Base-by-base conservation (phyloP, 2,888 invertebrate species). In the Andricus curvator region DNA sequence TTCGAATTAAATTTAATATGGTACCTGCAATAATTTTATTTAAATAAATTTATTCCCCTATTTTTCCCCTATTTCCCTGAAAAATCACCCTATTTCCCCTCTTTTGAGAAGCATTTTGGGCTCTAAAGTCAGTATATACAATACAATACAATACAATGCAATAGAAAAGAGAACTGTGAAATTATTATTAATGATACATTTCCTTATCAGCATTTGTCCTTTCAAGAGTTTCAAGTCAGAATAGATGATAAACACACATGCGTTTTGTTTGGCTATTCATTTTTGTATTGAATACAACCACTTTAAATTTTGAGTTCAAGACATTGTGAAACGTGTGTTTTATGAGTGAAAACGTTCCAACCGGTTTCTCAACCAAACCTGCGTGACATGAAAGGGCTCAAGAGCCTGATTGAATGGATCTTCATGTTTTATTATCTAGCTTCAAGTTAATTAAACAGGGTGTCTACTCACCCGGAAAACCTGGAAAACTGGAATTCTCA, bases 291-390 rank as follows among this genome's bases (percentile, higher is more conserved):
- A 51, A 56, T 74, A 70, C 48, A 48, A 20, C 56, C 51, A 74
- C 51, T 56, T 74, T 74, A 8, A 74, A 56, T 74, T 74, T 74
- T 74, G 29, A 20, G 33, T 74, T 74, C 56, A 51, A 56, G 74
- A 33, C 51, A 74, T 74, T 74, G 51, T 51, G 70, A 51, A 70
- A 70, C 56, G 74, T 56, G 4, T 70, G 29, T 51, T 56, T 74
- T 74, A 74, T 74, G 56, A 51, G 56, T 56, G 56, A 74, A 70
- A 74, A 74, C 56, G 51, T 74, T 33, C 51, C 48, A 74, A 74
- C 74, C 74, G 74, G 74, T 74, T 74, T 74, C 74, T 74, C 51
- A 33, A 74, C 74, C 29, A 74, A 74, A 74, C 29, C n/a, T 74
- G n/a, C 74, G 74, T 74, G 51, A 74, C 56, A 48, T 74, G 20